Evolutionary conservation across 2,888 invertebrate species (phyloP), one percentile per base, ranked within the genome.

Genomic region (Brenthis hecate): DNA sequence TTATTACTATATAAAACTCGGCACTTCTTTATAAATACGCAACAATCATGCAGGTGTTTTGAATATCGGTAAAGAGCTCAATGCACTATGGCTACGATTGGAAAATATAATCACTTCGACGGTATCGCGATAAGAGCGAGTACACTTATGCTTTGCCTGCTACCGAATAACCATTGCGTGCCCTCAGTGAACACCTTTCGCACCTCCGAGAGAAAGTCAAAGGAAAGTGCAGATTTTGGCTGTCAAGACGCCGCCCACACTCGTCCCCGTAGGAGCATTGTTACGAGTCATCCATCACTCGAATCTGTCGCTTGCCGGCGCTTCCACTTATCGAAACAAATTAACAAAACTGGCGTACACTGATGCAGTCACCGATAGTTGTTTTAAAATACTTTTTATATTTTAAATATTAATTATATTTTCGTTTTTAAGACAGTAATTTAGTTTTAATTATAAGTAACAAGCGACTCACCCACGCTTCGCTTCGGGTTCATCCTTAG

Each of bases 221-320:
- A 92, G 92, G 92, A 92, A 92, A 92, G 92, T 88, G 91, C 88
- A 89, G 89, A 91, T 91, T 92, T 92, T 89, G 90, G 87, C 89
- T 88, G 90, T 85, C 87, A 87, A 88, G 85, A 79, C 84, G 83
- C 84, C 90, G 90, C 92, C 92, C 86, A 91, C 92, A 84, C 86
- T 85, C 85, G 85, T 87, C 89, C 89, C 89, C 85, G 81, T 83
- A 88, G 88, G 88, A 89, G 83, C 86, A 86, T 87, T 87, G 89
- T 87, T 87, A 84, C 88, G 85, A 87, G 85, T 86, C 87, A 88
- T 91, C 89, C 88, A 87, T 91, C 91, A 89, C 80, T 82, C 83
- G 81, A 78, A 76, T 76, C 80, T 77, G 79, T 78, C 73, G 65
- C 58, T 64, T 54, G 67, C 63, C 36, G 67, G 56, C 69, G 56